phyloP scores from a whole-genome alignment of 2,797 vertebrate species.

The Gymnothorax reevesii region DNA sequence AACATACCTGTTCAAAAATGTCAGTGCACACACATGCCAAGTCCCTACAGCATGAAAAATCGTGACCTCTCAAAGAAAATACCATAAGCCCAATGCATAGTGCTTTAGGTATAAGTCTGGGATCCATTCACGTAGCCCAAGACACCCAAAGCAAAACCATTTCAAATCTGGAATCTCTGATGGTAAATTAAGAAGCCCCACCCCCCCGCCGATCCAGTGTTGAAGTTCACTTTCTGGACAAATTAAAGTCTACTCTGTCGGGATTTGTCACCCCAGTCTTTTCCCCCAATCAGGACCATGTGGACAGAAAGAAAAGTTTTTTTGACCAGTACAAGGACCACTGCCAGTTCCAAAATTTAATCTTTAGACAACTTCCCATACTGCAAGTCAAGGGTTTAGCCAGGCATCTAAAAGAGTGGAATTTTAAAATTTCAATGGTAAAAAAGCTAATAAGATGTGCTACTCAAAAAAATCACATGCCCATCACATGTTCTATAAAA shows the following conservation, averaged over 20 bases:
- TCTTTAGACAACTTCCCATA: background rate
- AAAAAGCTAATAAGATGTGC: too few relatives aligned
- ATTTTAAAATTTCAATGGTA: too few relatives aligned
- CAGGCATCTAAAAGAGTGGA: too few relatives aligned
- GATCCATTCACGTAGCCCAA: background rate
- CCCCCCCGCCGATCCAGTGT: background rate
- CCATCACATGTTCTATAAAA: too few relatives aligned
- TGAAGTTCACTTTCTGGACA: background rate
- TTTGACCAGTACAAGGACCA: background rate
- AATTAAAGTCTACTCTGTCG: background rate
- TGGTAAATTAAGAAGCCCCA: background rate
- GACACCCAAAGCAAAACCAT: background rate
- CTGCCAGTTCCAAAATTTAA: background rate
- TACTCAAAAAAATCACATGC: too few relatives aligned
- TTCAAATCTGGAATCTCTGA: background rate
- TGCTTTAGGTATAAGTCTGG: background rate
- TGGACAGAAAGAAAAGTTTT: background rate
- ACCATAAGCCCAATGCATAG: background rate
- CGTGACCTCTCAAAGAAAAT: background rate
- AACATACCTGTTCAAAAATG: background rate
- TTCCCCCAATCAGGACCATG: background rate
- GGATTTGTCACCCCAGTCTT: background rate
- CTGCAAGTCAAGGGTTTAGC: background rate
- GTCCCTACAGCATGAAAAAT: background rate
- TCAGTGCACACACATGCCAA: too few relatives aligned